Percentiles rank a stretch among this genome's conserved stretches.
These are phyloP conservation scores for Seriola aureovittata DNA, from an alignment of 2,113 vertebrate genomes.

Conservation along the genomic window DNA sequence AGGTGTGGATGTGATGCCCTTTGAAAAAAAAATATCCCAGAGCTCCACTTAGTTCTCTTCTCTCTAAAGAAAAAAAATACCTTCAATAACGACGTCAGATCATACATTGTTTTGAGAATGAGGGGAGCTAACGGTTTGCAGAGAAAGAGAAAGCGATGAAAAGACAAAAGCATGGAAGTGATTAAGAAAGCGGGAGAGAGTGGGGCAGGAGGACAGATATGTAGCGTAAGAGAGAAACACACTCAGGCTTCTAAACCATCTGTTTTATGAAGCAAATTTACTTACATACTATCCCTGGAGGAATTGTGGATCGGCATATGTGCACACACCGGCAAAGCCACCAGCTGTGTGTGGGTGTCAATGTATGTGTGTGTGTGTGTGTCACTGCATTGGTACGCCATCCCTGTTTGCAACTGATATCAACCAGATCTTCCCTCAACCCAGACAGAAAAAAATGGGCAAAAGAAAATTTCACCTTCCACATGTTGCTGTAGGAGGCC, in stretches of 20 bases:
- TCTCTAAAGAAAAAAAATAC: slow-evolving; percentile 13
- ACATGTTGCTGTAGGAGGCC: too few relatives aligned
- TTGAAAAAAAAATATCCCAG: slow-evolving; percentile 61
- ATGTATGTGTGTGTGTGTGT: not conserved
- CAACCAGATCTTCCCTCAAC: slow-evolving; percentile 1
- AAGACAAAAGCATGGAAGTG: slow-evolving; percentile 34
- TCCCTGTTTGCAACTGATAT: not conserved
- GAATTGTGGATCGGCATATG: not conserved
- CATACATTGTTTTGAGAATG: slow-evolving; percentile 44
- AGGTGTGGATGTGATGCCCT: slow-evolving; percentile 37
- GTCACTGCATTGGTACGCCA: not conserved
- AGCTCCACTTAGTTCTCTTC: slow-evolving; percentile 41
- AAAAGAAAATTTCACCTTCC: too few relatives aligned
- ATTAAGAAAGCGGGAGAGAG: slow-evolving; percentile 15
- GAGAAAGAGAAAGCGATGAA: slow-evolving; percentile 38
- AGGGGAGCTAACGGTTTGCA: slow-evolving; percentile 18
- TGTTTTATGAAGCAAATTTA: slow-evolving; percentile 56
- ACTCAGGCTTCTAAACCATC: slow-evolving; percentile 49
- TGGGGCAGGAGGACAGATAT: slow-evolving; percentile 17
- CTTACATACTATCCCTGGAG: slow-evolving; percentile 25
- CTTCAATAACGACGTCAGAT: slow-evolving; percentile 54
- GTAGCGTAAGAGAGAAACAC: slow-evolving; percentile 40
- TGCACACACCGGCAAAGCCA: slow-evolving; percentile 21
- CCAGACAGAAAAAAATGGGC: too few relatives aligned
- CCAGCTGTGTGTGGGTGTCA: slow-evolving; percentile 31